phyloP scores from a whole-genome alignment of 2,888 invertebrate species.

The Mystacides longicornis region DNA sequence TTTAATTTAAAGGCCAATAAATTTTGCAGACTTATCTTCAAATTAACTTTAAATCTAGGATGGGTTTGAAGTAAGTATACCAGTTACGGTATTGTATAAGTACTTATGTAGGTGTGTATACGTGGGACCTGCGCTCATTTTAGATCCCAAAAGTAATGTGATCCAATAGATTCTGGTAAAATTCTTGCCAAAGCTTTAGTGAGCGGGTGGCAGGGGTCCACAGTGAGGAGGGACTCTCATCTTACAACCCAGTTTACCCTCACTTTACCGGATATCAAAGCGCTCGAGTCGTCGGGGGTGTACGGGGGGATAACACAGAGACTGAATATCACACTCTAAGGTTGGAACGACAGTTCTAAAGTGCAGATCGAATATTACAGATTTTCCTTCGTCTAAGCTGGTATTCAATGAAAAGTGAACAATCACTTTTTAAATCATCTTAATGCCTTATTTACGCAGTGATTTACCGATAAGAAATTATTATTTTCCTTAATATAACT shows the following conservation, averaged over 20 bases:
- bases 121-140: neutral
- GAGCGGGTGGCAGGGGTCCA: neutral
- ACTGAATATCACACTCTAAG: neutral
- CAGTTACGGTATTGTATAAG: too few relatives aligned
- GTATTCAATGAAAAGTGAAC: too few relatives aligned
- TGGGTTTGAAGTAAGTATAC: too few relatives aligned
- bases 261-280: conserved; percentile 5
- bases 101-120: neutral
- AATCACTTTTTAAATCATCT: too few relatives aligned
- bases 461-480: too few relatives aligned
- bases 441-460: too few relatives aligned
- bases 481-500: too few relatives aligned
- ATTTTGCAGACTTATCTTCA: too few relatives aligned
- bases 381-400: too few relatives aligned
- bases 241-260: conserved; percentile 2
- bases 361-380: neutral
- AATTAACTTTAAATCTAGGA: too few relatives aligned
- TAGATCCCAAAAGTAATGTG: conserved; percentile 1
- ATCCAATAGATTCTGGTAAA: neutral
- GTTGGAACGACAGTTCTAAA: neutral
- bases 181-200: neutral
- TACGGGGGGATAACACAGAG: neutral
- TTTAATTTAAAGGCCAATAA: too few relatives aligned
- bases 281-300: neutral
- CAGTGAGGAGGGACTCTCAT: neutral